phyloP scores from a whole-genome alignment of 2,888 invertebrate species.

The Microctonus brassicae region DNA sequence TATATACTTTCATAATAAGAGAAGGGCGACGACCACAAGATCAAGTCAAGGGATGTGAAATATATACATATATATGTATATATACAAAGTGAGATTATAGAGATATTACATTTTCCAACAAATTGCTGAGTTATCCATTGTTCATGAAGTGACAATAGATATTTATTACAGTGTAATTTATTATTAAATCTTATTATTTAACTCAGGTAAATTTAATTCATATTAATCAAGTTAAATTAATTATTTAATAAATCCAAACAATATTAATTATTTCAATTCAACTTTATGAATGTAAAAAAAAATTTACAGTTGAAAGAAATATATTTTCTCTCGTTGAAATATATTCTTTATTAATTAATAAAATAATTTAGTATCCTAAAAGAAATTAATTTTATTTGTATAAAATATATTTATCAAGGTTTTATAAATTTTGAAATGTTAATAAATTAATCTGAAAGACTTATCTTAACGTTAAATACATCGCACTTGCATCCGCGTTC shows the following conservation, averaged over 20 bases:
- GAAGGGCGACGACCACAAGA: conserved; percentile 7
- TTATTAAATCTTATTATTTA: neutral
- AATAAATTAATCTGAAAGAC: neutral
- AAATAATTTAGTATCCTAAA: too few relatives aligned
- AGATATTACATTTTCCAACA: conserved; percentile 31
- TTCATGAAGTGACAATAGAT: neutral
- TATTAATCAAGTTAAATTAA: neutral
- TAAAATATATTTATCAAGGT: too few relatives aligned
- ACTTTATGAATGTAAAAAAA: too few relatives aligned
- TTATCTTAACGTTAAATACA: conserved; percentile 13
- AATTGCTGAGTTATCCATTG: conserved; percentile 15
- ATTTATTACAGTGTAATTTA: neutral
- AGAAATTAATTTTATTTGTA: too few relatives aligned
- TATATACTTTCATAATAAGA: too few relatives aligned
- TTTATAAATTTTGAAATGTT: neutral
- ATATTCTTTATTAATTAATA: too few relatives aligned
- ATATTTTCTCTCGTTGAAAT: too few relatives aligned
- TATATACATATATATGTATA: too few relatives aligned
- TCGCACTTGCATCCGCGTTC: conserved; percentile 22
- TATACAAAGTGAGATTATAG: conserved; percentile 36
- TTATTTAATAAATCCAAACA: too few relatives aligned
- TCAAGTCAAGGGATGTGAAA: neutral
- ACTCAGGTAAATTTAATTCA: neutral
- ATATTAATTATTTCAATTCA: too few relatives aligned
- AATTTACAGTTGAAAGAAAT: too few relatives aligned